A percentile compares a stretch with the other conserved stretches of the same genome.
phyloP scores from a whole-genome alignment of 2,888 invertebrate genomes.

The Dynastes maya region DNA sequence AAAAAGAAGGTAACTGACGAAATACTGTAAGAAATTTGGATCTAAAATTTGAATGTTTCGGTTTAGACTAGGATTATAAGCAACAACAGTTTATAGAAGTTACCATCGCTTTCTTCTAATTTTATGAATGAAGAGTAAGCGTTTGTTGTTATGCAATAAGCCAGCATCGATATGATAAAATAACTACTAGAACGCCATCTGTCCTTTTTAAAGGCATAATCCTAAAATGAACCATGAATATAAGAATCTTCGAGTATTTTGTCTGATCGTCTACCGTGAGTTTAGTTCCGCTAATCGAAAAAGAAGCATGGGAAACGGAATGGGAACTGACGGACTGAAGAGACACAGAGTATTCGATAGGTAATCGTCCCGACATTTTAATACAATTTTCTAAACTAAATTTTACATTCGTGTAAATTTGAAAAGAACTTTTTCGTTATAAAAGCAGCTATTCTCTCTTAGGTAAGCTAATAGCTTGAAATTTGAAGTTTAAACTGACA shows the following conservation, averaged over 20 bases:
- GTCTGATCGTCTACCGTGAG: no score
- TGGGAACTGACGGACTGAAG: no score
- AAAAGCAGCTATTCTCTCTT: no score
- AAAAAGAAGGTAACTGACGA: slow-evolving; percentile 46
- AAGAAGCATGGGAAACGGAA: background rate
- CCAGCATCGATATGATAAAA: background rate
- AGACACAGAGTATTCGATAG: no score
- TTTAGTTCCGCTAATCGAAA: background rate
- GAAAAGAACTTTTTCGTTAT: no score
- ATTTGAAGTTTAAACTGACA: no score
- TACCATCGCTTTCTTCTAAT: background rate
- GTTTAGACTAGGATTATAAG: background rate
- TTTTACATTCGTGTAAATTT: no score
- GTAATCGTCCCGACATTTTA: no score
- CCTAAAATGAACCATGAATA: background rate
- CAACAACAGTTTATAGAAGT: background rate
- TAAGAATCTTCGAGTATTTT: no score
- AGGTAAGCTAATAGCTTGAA: no score
- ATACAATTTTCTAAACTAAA: no score
- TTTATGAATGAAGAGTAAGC: slow-evolving; percentile 2
- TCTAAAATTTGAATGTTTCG: slow-evolving; percentile 44
- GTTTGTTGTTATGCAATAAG: slow-evolving; percentile 3
- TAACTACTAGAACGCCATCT: background rate
- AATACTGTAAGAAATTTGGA: slow-evolving; percentile 51
- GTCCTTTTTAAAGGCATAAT: background rate